These are phyloP conservation scores for Nebria salina DNA, from an alignment of 2,888 invertebrate genomes.

Conservation along the genomic window DNA sequence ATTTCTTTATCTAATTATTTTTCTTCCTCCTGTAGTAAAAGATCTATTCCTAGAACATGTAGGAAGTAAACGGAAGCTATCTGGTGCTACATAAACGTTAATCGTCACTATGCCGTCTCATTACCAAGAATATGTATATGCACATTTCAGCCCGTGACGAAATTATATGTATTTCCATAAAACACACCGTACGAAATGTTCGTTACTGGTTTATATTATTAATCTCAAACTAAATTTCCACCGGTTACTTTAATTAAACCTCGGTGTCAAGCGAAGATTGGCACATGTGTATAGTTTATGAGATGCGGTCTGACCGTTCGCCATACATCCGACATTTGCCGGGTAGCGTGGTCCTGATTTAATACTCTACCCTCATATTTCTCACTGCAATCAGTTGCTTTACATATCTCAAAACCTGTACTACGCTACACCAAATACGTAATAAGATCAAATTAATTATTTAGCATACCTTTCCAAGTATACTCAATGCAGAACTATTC, in stretches of 20 bases:
- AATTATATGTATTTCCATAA: background rate
- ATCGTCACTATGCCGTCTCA: background rate
- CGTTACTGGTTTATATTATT: background rate
- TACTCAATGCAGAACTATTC: no score
- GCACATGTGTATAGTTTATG: slow-evolving; percentile 8
- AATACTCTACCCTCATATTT: background rate
- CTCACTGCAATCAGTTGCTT: background rate
- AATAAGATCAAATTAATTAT: background rate
- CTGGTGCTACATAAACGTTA: background rate
- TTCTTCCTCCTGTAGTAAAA: background rate
- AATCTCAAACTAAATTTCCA: background rate
- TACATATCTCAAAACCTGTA: background rate
- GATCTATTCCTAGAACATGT: background rate
- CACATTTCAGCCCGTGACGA: background rate
- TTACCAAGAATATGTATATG: background rate
- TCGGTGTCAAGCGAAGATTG: slow-evolving; percentile 10
- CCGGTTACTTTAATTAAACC: slow-evolving; percentile 15
- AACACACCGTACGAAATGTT: background rate
- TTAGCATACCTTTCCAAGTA: no score
- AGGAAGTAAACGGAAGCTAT: background rate
- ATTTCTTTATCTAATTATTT: no score
- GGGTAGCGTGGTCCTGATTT: background rate
- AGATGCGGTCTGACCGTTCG: background rate
- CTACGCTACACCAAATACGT: background rate
- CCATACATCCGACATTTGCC: background rate